phyloP scores from a whole-genome alignment of 1,140 invertebrate species.

The Diachasmimorpha longicaudata region DNA sequence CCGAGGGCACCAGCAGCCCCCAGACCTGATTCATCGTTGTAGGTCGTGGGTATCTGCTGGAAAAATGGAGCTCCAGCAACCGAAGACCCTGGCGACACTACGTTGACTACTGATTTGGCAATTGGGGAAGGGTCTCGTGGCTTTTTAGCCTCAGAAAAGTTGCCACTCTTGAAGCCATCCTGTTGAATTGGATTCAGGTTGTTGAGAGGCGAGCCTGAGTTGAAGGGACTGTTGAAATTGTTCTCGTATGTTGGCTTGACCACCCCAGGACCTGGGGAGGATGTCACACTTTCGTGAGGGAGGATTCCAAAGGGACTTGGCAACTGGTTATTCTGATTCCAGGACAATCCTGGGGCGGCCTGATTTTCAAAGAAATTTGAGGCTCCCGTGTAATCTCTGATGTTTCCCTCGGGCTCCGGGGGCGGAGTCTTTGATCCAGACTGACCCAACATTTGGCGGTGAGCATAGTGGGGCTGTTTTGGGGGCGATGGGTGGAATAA shows the following conservation, averaged over 20 bases:
- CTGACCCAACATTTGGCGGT: constrained; percentile 65
- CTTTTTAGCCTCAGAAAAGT: constrained; percentile 46
- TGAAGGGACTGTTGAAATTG: constrained; percentile 71
- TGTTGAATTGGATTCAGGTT: constrained; percentile 62
- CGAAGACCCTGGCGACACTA: constrained; percentile 62
- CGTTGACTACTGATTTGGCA: constrained; percentile 51
- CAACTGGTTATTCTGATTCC: constrained; percentile 71
- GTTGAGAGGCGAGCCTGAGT: constrained; percentile 68
- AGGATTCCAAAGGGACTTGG: constrained; percentile 78
- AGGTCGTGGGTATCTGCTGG: constrained; percentile 62
- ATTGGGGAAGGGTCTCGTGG: constrained; percentile 33
- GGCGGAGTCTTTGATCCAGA: constrained; percentile 58
- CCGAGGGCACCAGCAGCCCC: constrained; percentile 15
- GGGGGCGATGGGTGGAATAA: constrained; percentile 73
- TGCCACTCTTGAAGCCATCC: constrained; percentile 51
- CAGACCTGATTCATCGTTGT: constrained; percentile 30
- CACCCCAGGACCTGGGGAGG: constrained; percentile 68
- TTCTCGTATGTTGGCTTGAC: constrained; percentile 68
- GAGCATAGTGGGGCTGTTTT: constrained; percentile 69
- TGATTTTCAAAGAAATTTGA: constrained; percentile 70
- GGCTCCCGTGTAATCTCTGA: constrained; percentile 47
- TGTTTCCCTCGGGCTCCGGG: constrained; percentile 66
- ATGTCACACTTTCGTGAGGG: constrained; percentile 77
- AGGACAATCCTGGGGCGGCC: constrained; percentile 64
- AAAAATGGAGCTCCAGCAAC: constrained; percentile 66